Conservation (phyloP, 2,888 invertebrate species). For the Sturmia bella region DNA sequence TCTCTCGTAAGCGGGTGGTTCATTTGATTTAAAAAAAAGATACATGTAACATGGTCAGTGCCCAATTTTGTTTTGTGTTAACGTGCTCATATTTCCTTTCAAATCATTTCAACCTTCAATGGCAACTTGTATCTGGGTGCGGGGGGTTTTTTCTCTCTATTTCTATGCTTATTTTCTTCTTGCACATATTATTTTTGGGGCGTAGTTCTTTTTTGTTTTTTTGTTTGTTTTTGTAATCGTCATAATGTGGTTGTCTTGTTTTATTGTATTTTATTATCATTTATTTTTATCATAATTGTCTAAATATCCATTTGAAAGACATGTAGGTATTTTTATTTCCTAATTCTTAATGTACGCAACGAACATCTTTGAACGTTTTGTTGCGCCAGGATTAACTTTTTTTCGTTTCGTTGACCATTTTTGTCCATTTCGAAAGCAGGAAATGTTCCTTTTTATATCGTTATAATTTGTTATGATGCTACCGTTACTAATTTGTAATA, state of each 20-base stretch:
- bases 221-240: slow-evolving; percentile 56
- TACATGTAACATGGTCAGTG: slow-evolving; percentile 35
- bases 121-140: slow-evolving; percentile 21
- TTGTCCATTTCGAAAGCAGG: slow-evolving; percentile 16
- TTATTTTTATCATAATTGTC: slow-evolving; percentile 65
- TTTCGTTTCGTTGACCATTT: slow-evolving; percentile 57
- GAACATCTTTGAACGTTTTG: slow-evolving; percentile 55
- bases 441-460: slow-evolving; percentile 47
- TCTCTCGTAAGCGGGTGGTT: not conserved
- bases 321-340: slow-evolving; percentile 29
- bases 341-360: slow-evolving; percentile 10
- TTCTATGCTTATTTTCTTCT: not conserved
- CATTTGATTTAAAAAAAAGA: not conserved
- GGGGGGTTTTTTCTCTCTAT: slow-evolving; percentile 13
- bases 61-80: slow-evolving; percentile 43
- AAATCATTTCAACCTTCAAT: slow-evolving; percentile 50
- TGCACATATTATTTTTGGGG: slow-evolving; percentile 45
- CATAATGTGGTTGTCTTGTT: slow-evolving; percentile 51
- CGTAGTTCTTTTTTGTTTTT: too few species aligned
- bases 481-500: slow-evolving; percentile 65
- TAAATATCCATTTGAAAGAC: slow-evolving; percentile 31
- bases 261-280: slow-evolving; percentile 69
- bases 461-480: slow-evolving; percentile 65
- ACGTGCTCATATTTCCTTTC: slow-evolving; percentile 29
- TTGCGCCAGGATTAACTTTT: slow-evolving; percentile 62